These are phyloP conservation scores for Natator depressus DNA, from an alignment of 2,113 vertebrate species.

Conservation along the genomic window DNA sequence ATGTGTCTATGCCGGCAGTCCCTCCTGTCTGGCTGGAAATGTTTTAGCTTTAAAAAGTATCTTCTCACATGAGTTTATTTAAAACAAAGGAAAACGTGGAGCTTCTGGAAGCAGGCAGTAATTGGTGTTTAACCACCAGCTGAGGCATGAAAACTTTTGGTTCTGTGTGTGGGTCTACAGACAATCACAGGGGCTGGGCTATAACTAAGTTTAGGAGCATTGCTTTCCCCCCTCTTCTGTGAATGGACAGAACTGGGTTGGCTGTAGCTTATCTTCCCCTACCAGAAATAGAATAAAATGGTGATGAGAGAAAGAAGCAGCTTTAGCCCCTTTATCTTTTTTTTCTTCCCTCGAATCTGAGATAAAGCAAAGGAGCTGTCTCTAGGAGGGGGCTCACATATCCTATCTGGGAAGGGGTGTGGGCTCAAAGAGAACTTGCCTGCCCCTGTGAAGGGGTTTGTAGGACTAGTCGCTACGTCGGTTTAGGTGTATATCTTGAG, in stretches of 20 bases:
- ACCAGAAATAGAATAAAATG: neutral
- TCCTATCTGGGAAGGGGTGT: neutral
- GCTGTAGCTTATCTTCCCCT: neutral
- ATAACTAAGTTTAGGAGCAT: neutral
- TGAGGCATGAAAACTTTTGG: no score
- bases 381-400: neutral
- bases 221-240: neutral
- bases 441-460: neutral
- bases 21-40: neutral
- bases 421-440: neutral
- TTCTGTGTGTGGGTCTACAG: neutral
- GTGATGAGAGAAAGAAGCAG: neutral
- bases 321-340: no score
- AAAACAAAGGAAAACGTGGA: neutral
- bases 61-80: neutral
- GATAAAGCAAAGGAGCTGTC: neutral
- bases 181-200: neutral
- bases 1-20: neutral
- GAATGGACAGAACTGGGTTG: no score
- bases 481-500: no score
- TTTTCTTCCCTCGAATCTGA: no score
- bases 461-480: neutral
- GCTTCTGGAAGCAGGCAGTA: neutral
- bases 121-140: neutral
- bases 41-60: no score